Evolutionary conservation across 2,113 vertebrate species (phyloP).

Genomic region (Alexandromys fortis): DNA sequence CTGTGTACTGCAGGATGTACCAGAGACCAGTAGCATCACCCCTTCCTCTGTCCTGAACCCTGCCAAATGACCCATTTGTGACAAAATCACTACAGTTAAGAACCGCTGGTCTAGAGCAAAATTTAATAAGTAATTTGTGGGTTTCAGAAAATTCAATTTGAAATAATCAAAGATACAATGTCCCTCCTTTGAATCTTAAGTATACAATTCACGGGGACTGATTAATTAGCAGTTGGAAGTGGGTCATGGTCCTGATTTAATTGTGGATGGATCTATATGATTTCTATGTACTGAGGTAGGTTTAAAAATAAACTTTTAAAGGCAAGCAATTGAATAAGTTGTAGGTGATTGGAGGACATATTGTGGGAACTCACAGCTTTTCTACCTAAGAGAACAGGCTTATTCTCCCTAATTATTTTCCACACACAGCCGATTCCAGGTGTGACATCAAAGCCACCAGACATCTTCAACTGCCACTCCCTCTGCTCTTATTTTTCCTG

Average conservation of each 20-base stretch:
- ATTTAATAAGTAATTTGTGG: slow-evolving; percentile 66
- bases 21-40: no score
- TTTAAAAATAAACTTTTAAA: not conserved
- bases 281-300: not conserved
- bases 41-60: no score
- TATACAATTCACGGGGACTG: slow-evolving; percentile 12
- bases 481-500: slow-evolving; percentile 48
- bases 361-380: not conserved
- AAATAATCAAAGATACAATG: slow-evolving; percentile 55
- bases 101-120: slow-evolving; percentile 57
- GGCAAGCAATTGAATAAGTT: slow-evolving; percentile 25
- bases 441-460: slow-evolving; percentile 45
- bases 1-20: not conserved
- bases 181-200: slow-evolving; percentile 29
- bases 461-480: not conserved
- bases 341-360: slow-evolving; percentile 27
- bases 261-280: slow-evolving; percentile 12
- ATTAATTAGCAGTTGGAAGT: slow-evolving; percentile 61
- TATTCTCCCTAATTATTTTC: slow-evolving; percentile 60
- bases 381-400: slow-evolving; percentile 54
- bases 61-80: not conserved
- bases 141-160: slow-evolving; percentile 60
- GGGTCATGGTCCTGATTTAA: slow-evolving; percentile 56
- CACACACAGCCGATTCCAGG: slow-evolving; percentile 50
- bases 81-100: slow-evolving; percentile 16